phyloP scores from a whole-genome alignment of 2,113 vertebrate genomes.

The Anas platyrhynchos region DNA sequence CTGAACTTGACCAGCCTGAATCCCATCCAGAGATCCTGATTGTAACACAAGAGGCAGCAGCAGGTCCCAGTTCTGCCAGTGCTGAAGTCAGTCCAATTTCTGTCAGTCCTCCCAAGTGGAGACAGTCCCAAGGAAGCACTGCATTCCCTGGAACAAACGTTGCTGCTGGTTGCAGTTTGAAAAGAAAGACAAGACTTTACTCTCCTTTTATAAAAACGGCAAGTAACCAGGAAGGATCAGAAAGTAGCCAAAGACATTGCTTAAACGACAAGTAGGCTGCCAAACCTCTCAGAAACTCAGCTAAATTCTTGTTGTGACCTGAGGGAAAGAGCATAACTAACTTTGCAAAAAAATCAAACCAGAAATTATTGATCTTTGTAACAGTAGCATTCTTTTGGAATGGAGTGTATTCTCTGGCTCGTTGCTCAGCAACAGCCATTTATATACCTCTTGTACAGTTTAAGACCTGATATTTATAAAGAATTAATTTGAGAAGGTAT shows the following conservation, averaged over 20 bases:
- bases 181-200: background rate
- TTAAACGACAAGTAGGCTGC: background rate
- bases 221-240: background rate
- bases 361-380: background rate
- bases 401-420: rapidly evolving
- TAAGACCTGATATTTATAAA: background rate
- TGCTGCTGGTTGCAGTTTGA: background rate
- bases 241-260: background rate
- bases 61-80: background rate
- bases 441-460: background rate
- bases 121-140: background rate
- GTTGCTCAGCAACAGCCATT: background rate
- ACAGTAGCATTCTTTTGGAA: background rate
- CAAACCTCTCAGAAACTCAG: background rate
- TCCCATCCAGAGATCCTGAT: background rate
- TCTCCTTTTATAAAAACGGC: background rate
- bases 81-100: background rate
- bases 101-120: rapidly evolving
- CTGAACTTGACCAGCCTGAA: background rate
- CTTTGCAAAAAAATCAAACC: background rate
- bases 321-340: background rate
- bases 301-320: background rate
- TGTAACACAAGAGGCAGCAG: background rate
- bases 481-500: background rate
- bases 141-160: too few relatives aligned